These are phyloP conservation scores for Unio pictorum DNA, from an alignment of 2,888 invertebrate genomes.

Conservation along the genomic window DNA sequence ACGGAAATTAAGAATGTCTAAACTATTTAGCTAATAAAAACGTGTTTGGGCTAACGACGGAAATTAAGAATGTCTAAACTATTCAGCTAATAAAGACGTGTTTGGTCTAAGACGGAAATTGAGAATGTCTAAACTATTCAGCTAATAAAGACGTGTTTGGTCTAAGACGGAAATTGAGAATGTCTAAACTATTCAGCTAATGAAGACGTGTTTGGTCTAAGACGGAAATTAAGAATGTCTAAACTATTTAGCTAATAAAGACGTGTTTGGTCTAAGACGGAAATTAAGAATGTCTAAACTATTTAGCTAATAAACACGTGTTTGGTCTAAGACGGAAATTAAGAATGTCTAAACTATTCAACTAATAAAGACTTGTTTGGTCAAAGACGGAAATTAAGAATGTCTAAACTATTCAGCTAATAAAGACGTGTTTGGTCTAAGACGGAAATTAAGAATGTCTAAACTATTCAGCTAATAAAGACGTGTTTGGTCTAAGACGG, in stretches of 20 bases:
- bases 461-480: no score
- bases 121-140: no score
- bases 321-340: slow-evolving; percentile 5
- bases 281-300: no score
- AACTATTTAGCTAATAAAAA: no score
- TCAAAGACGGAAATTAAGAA: slow-evolving; percentile 2
- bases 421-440: slow-evolving; percentile 7
- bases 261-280: slow-evolving; percentile 5
- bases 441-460: background rate
- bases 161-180: slow-evolving; percentile 2
- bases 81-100: background rate
- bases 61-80: no score
- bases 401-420: no score
- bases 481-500: no score
- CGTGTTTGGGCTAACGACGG: slow-evolving; percentile 11
- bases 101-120: slow-evolving; percentile 5
- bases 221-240: background rate
- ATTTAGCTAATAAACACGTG: background rate
- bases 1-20: background rate
- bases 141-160: background rate
- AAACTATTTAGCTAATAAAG: no score
- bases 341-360: no score
- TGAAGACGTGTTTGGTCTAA: slow-evolving; percentile 6
- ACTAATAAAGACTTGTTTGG: background rate
- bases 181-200: no score